Conservation (phyloP, 2,113 vertebrate species). For the Uropsilus gracilis region DNA sequence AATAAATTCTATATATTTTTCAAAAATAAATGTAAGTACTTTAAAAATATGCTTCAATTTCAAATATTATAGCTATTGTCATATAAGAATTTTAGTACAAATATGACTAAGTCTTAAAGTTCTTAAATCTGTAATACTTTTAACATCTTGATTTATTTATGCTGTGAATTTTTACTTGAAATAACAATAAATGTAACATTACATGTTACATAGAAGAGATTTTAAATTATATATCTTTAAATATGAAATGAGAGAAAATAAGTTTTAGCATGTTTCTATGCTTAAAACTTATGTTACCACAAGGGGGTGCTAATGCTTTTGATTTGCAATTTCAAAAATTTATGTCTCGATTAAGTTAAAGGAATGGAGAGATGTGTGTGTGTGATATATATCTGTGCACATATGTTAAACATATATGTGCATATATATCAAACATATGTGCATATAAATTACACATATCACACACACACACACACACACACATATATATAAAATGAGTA, state of each 20-base stretch:
- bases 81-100: background rate
- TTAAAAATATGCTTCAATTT: background rate
- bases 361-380: background rate
- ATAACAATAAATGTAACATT: background rate
- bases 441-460: too few species aligned
- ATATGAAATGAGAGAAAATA: background rate
- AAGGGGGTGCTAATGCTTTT: conserved; percentile 85
- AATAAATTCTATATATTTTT: background rate
- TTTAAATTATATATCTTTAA: background rate
- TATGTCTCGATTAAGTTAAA: background rate
- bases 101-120: background rate
- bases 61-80: background rate
- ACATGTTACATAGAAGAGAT: background rate
- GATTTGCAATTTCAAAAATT: conserved; percentile 27
- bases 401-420: too few species aligned
- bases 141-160: background rate
- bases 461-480: too few species aligned
- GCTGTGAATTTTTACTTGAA: background rate
- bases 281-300: conserved; percentile 65
- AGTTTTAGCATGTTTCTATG: background rate
- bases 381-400: too few species aligned
- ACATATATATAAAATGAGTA: background rate
- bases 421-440: too few species aligned
- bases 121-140: background rate
- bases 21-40: background rate